These are phyloP conservation scores for Nomada hirtipes DNA, from an alignment of 2,888 invertebrate genomes.

Conservation along the genomic window DNA sequence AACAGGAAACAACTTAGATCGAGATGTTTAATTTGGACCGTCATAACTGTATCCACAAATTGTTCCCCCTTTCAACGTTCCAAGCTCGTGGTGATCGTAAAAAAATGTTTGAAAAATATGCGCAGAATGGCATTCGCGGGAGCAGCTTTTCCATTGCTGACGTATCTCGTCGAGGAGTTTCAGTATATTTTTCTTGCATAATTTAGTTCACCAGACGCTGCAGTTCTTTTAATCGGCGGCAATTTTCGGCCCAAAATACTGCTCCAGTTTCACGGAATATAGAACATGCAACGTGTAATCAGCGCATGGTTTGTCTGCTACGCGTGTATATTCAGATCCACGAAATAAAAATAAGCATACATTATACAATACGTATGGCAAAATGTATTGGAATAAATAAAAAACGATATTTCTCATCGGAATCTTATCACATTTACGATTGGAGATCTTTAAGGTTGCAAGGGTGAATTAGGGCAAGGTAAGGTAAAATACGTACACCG, in stretches of 20 bases:
- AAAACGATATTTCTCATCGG: background rate
- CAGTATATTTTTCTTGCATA: conserved; percentile 76
- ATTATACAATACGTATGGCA: background rate
- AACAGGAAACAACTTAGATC: conserved; percentile 18
- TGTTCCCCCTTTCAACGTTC: conserved; percentile 37
- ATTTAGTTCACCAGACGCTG: conserved; percentile 72
- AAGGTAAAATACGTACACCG: background rate
- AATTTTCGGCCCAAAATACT: conserved; percentile 63
- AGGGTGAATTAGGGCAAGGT: conserved; percentile 6
- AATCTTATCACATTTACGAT: background rate
- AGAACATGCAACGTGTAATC: conserved; percentile 9
- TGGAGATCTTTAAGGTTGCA: background rate
- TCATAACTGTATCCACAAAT: conserved; percentile 46
- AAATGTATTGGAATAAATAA: background rate
- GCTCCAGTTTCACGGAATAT: conserved; percentile 59
- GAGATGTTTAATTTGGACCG: conserved; percentile 38
- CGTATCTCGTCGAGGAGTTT: conserved; percentile 33
- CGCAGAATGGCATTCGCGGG: conserved; percentile 15
- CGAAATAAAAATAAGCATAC: background rate
- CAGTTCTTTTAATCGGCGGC: conserved; percentile 61
- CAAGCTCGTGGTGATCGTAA: conserved; percentile 33
- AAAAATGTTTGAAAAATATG: conserved; percentile 56
- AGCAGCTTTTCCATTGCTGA: conserved; percentile 22
- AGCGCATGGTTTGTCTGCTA: too few relatives aligned
- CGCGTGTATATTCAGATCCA: background rate